These are phyloP conservation scores for Agelaius tricolor DNA, from an alignment of 2,113 vertebrate species.

Conservation along the genomic window DNA sequence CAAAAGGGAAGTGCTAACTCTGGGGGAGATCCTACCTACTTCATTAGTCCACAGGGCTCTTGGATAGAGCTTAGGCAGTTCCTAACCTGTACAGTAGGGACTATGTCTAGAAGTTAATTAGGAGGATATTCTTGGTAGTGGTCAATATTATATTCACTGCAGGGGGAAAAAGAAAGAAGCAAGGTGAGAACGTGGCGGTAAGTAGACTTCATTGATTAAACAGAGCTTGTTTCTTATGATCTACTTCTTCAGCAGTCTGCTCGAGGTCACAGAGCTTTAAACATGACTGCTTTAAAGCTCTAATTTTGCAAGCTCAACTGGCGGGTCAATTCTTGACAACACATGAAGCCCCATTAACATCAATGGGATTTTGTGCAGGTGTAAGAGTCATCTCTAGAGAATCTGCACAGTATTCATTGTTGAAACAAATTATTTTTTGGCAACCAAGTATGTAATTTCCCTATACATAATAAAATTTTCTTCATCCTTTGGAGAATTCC, in stretches of 20 bases:
- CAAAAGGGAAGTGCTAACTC: neutral
- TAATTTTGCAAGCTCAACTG: neutral
- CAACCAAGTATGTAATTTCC: neutral
- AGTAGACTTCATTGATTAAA: neutral
- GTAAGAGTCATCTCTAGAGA: neutral
- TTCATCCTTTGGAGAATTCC: conserved; percentile 2
- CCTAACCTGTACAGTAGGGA: neutral
- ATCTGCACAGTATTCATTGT: neutral
- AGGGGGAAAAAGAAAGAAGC: neutral
- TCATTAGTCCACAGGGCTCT: neutral
- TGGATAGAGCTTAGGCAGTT: neutral
- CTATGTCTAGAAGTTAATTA: neutral
- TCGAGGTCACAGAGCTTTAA: neutral
- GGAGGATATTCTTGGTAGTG: neutral
- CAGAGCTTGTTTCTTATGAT: neutral
- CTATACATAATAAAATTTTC: neutral
- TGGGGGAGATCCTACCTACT: neutral
- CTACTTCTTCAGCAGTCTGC: neutral
- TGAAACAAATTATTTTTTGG: conserved; percentile 20
- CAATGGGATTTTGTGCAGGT: neutral
- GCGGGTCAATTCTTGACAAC: neutral
- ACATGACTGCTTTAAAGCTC: neutral
- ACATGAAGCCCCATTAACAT: neutral
- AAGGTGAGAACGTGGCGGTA: neutral
- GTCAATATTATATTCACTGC: neutral